Conservation (phyloP, 2,888 invertebrate genomes). For the Stegophylla sp. region DNA sequence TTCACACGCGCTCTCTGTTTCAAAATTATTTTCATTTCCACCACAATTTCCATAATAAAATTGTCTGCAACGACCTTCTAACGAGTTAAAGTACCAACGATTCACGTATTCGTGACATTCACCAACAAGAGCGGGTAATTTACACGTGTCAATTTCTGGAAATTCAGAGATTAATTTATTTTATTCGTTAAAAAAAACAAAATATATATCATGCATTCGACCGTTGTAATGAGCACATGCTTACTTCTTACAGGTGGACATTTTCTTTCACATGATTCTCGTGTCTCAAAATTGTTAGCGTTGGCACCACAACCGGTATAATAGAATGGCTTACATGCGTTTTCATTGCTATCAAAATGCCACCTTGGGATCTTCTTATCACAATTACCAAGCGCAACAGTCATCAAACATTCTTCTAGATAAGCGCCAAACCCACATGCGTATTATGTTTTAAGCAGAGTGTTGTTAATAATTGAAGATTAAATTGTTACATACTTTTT, state of each 20-base stretch:
- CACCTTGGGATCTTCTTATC: slow-evolving; percentile 78
- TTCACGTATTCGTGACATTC: slow-evolving; percentile 78
- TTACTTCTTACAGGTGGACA: slow-evolving; percentile 84
- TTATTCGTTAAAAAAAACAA: neutral
- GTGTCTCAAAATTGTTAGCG: slow-evolving; percentile 80
- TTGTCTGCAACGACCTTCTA: slow-evolving; percentile 75
- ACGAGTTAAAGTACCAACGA: slow-evolving; percentile 84
- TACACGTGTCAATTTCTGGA: slow-evolving; percentile 74
- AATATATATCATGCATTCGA: slow-evolving; percentile 17
- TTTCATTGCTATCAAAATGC: slow-evolving; percentile 83
- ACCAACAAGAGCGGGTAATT: slow-evolving; percentile 78
- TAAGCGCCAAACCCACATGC: slow-evolving; percentile 52
- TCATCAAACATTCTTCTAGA: slow-evolving; percentile 79
- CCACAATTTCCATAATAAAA: slow-evolving; percentile 92
- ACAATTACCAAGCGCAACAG: slow-evolving; percentile 80
- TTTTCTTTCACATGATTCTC: slow-evolving; percentile 75
- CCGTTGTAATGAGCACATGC: slow-evolving; percentile 63
- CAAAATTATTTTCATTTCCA: slow-evolving; percentile 89
- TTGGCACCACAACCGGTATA: slow-evolving; percentile 92
- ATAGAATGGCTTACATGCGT: slow-evolving; percentile 90
- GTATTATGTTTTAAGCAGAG: slow-evolving; percentile 48
- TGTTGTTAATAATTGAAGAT: neutral
- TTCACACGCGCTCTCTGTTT: slow-evolving; percentile 72
- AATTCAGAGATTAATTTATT: slow-evolving; percentile 4
- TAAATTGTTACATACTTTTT: slow-evolving; percentile 6